These are phyloP conservation scores for Carassius auratus DNA, from an alignment of 2,113 vertebrate genomes.

Conservation along the genomic window DNA sequence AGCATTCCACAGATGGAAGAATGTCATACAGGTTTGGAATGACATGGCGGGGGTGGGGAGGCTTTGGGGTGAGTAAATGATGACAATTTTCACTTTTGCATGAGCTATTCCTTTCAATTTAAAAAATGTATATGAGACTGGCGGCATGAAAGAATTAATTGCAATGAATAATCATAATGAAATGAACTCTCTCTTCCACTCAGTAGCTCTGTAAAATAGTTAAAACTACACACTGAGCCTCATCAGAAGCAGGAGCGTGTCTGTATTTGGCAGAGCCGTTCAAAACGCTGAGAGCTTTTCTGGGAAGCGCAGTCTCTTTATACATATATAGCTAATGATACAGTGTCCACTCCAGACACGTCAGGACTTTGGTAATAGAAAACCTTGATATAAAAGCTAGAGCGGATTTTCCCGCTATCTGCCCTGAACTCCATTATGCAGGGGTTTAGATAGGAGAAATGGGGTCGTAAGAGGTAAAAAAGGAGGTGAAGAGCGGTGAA, in stretches of 20 bases:
- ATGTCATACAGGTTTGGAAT: neutral
- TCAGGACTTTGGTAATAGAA: slow-evolving; percentile 15
- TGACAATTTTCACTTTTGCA: neutral
- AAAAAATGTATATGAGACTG: no score
- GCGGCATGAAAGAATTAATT: neutral
- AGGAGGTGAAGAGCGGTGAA: neutral
- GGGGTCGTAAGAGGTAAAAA: neutral
- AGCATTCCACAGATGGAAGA: neutral
- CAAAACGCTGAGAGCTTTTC: slow-evolving; percentile 33
- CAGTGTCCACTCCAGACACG: neutral
- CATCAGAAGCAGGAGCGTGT: slow-evolving; percentile 11
- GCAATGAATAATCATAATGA: neutral
- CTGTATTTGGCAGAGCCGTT: neutral
- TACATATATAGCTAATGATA: slow-evolving; percentile 32
- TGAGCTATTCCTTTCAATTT: neutral
- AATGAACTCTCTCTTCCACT: neutral
- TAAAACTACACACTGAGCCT: neutral
- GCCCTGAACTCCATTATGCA: slow-evolving; percentile 17
- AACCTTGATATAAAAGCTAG: neutral
- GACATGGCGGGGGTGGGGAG: no score
- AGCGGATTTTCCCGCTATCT: slow-evolving; percentile 7
- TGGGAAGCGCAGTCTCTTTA: slow-evolving; percentile 20
- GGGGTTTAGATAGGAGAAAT: slow-evolving; percentile 14
- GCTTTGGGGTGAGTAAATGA: neutral
- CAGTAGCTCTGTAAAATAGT: neutral